Percentiles rank a stretch among this genome's conserved stretches.
These are phyloP conservation scores for Microlaimidae sp. DNA, from an alignment of 2,888 invertebrate species.

Conservation along the genomic window DNA sequence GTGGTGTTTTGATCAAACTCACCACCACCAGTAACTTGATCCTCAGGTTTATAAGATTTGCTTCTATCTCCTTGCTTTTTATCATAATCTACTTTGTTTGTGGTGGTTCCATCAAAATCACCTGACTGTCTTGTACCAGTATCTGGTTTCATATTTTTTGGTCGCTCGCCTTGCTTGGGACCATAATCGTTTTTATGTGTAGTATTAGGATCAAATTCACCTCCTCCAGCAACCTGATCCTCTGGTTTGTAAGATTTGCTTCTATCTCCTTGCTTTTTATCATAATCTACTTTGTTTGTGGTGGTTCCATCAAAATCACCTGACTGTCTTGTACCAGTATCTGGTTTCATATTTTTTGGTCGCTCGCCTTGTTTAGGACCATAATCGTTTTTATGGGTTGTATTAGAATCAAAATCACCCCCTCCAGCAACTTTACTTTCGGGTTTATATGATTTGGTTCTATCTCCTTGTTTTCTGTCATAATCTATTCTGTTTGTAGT, in stretches of 20 bases:
- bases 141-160: not conserved
- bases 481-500: not conserved
- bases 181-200: not conserved
- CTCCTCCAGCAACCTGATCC: not conserved
- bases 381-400: not conserved
- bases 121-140: not conserved
- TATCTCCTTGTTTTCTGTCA: not conserved
- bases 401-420: not conserved
- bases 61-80: not conserved
- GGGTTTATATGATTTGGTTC: not conserved
- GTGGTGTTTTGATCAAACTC: not conserved
- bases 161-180: slow-evolving; percentile 1
- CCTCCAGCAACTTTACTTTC: not conserved
- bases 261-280: not conserved
- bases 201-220: not conserved
- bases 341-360: not conserved
- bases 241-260: not conserved
- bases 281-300: not conserved
- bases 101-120: not conserved
- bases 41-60: not conserved
- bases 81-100: not conserved
- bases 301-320: not conserved
- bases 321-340: not conserved
- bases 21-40: no score
- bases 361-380: not conserved